Conservation (phyloP, 2,888 invertebrate species). For the Dendrolimus houi region DNA sequence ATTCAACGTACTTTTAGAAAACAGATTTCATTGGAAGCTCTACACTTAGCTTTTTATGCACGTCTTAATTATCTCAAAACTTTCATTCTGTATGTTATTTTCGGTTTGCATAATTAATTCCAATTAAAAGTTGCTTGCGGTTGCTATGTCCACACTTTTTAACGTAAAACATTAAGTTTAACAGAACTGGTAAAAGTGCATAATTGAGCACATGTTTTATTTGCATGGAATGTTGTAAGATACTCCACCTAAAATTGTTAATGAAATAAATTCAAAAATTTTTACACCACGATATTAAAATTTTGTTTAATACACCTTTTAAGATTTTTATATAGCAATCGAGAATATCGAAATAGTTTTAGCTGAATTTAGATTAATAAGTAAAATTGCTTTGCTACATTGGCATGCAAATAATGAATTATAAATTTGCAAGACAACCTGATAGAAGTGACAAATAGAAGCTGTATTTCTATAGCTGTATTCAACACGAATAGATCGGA, state of each 20-base stretch:
- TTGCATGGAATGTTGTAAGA: conserved; percentile 54
- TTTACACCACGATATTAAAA: conserved; percentile 4
- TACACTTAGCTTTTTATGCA: too few relatives aligned
- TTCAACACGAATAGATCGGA: conserved; percentile 3
- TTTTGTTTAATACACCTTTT: conserved; percentile 32
- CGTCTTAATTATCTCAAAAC: too few relatives aligned
- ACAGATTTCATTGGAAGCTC: too few relatives aligned
- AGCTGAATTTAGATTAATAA: conserved; percentile 46
- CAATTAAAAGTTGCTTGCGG: conserved; percentile 10
- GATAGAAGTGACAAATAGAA: conserved; percentile 43
- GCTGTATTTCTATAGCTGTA: conserved; percentile 40
- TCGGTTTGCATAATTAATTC: too few relatives aligned
- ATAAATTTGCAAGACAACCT: conserved; percentile 27
- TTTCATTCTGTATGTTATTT: too few relatives aligned
- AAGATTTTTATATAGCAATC: conserved; percentile 37
- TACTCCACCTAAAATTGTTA: conserved; percentile 38
- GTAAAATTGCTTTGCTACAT: conserved; percentile 67
- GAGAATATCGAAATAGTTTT: conserved; percentile 47
- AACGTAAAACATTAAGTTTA: conserved; percentile 23
- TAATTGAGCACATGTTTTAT: conserved; percentile 40
- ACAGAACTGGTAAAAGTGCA: conserved; percentile 29
- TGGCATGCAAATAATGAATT: conserved; percentile 53
- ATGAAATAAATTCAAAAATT: conserved; percentile 22
- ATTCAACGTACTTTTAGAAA: too few relatives aligned
- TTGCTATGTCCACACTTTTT: conserved; percentile 23